Conservation (phyloP, 2,888 invertebrate species). For the Apamea monoglypha region DNA sequence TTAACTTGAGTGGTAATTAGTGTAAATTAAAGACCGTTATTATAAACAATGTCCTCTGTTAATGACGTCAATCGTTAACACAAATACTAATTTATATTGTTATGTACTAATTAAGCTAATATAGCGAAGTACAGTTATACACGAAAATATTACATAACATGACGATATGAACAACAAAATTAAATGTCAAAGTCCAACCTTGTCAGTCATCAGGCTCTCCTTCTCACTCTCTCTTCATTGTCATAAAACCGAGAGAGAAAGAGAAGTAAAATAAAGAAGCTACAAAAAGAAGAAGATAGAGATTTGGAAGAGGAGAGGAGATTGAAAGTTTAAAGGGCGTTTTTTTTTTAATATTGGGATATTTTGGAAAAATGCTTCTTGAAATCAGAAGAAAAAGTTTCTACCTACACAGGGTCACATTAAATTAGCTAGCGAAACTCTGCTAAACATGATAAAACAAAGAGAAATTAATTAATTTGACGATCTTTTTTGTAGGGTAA, state of each 20-base stretch:
- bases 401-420: too few species aligned
- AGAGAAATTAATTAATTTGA: too few species aligned
- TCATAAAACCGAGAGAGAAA: too few species aligned
- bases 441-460: too few species aligned
- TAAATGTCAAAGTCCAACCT: background rate
- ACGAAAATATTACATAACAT: background rate
- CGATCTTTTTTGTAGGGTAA: too few species aligned
- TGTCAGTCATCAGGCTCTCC: background rate
- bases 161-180: background rate
- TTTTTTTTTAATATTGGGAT: background rate
- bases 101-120: slow-evolving; percentile 11
- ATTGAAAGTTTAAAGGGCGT: background rate
- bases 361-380: background rate
- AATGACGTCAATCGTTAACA: slow-evolving; percentile 37
- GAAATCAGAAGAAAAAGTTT: background rate
- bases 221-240: background rate
- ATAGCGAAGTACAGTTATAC: background rate
- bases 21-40: slow-evolving; percentile 16
- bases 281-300: background rate
- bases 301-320: background rate
- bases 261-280: background rate
- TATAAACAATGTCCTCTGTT: slow-evolving; percentile 8
- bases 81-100: slow-evolving; percentile 23
- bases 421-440: too few species aligned
- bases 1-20: background rate